phyloP scores from a whole-genome alignment of 2,797 vertebrate genomes.

The Pseudopleuronectes americanus region DNA sequence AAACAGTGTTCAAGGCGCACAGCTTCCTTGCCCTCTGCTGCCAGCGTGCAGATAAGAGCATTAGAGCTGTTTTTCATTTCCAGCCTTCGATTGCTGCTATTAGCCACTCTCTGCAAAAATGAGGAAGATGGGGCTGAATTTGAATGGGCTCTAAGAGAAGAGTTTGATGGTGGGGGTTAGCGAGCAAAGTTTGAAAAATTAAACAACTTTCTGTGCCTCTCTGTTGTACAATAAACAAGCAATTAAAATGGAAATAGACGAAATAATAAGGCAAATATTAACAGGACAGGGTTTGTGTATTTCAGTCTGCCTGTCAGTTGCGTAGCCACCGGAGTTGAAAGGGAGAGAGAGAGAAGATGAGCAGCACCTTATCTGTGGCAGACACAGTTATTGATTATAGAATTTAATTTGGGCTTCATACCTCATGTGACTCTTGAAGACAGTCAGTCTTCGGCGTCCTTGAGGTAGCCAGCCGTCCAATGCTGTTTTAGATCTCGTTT shows the following conservation, averaged over 20 bases:
- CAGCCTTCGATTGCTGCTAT: constrained; percentile 66
- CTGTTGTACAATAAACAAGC: constrained; percentile 62
- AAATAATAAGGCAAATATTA: constrained; percentile 59
- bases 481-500: constrained; percentile 28
- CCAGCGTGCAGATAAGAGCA: constrained; percentile 78
- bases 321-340: constrained; percentile 34
- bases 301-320: constrained; percentile 26
- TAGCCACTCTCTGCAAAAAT: constrained; percentile 63
- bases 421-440: constrained; percentile 60
- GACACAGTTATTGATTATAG: constrained; percentile 79
- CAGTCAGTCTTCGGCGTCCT: constrained; percentile 49
- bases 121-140: constrained; percentile 49
- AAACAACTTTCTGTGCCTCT: constrained; percentile 21
- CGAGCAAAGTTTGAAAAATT: constrained; percentile 43
- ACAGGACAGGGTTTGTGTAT: constrained; percentile 42
- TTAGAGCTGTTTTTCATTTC: constrained; percentile 72
- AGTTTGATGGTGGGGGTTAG: constrained; percentile 22
- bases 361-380: constrained; percentile 71
- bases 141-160: constrained; percentile 53
- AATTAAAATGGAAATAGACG: constrained; percentile 73
- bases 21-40: constrained; percentile 70
- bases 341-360: constrained; percentile 46
- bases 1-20: constrained; percentile 65
- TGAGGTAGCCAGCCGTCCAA: constrained; percentile 47
- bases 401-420: constrained; percentile 74